Base-by-base conservation (phyloP, 35 echinoderm and acorn worm genomes). In the Stichopus chloronotus region DNA sequence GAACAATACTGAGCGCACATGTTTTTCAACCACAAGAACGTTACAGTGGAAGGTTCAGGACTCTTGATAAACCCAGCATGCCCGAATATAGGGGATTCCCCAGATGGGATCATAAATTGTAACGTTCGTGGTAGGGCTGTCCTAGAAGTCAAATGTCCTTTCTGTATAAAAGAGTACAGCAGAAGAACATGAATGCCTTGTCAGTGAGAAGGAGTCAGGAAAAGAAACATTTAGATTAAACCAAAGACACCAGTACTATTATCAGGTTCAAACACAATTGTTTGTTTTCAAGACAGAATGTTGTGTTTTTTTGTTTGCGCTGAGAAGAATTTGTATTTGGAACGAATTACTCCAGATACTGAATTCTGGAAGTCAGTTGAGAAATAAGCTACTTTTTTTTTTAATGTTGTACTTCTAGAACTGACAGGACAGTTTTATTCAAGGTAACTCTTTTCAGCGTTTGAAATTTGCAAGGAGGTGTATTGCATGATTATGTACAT, bases 71-170 rank as follows among this genome's bases (percentile, higher is more conserved):
- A 90, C 16, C 4, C 59, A 9, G 65, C 5, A 21, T 71, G 12
- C 53, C 87, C 87, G 7, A n/a, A 68, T 63, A 25, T 90, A 14
- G 87, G 87, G 8, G 61, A 58, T 21, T 90, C 61, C 22, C 87
- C 87, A 72, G 87, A 90, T 90, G 87, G 87, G 63, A 21, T 69
- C 53, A 16, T 90, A 5, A 25, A 19, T 65, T 90, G 87, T 22
- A 52, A 90, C 17, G 63, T 58, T 63, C 72, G 87, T 52, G 87
- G 87, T 3, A 53, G 5, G 22, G 59, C n/a, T 0, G 57, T 71
- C 16, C 16, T 90, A 71, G 87, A 90, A 90, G 52, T 90, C 16
- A 90, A 90, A 24, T 90, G 87, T 72, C 87, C 87, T 7, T 90
- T 90, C 22, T 90, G 87, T 72, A 52, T 7, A 7, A 69, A 63